Evolutionary conservation across 1,140 invertebrate species (phyloP).

Genomic region (Choristoneura fumiferana): DNA sequence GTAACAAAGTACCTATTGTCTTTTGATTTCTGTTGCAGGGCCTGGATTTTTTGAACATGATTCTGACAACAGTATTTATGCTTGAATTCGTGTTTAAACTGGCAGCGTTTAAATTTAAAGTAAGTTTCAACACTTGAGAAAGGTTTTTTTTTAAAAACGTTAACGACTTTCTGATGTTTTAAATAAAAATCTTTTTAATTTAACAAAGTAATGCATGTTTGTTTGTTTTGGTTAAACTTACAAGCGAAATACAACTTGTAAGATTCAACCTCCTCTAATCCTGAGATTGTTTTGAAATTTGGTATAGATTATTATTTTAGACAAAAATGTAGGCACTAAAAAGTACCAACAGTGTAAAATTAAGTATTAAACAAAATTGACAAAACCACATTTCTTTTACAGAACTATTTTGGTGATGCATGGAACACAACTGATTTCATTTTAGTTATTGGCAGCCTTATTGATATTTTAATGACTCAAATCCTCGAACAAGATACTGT

Average conservation of each 20-base stretch:
- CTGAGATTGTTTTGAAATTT: no score
- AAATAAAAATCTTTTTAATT: no score
- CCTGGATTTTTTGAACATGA: constrained; percentile 96
- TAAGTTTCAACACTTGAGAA: constrained; percentile 64
- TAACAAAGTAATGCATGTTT: no score
- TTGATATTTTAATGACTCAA: constrained; percentile 68
- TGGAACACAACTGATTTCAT: constrained; percentile 73
- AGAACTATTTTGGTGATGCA: constrained; percentile 71
- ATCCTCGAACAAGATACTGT: constrained; percentile 59
- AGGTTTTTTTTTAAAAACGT: no score
- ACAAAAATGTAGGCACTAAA: no score
- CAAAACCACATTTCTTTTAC: constrained; percentile 36
- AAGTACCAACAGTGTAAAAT: no score
- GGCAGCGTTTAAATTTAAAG: constrained; percentile 98
- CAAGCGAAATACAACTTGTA: no score
- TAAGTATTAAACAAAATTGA: no score
- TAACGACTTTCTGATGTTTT: no score
- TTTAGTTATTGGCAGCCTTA: constrained; percentile 68
- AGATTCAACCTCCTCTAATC: no score
- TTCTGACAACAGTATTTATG: constrained; percentile 98
- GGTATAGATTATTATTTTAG: no score
- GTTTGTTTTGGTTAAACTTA: no score
- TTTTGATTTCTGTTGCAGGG: constrained; percentile 52
- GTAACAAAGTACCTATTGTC: not conserved
- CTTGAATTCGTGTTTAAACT: constrained; percentile 99